Evolutionary conservation across 2,113 vertebrate species (phyloP).

Genomic region (Formicarius rufipectus): DNA sequence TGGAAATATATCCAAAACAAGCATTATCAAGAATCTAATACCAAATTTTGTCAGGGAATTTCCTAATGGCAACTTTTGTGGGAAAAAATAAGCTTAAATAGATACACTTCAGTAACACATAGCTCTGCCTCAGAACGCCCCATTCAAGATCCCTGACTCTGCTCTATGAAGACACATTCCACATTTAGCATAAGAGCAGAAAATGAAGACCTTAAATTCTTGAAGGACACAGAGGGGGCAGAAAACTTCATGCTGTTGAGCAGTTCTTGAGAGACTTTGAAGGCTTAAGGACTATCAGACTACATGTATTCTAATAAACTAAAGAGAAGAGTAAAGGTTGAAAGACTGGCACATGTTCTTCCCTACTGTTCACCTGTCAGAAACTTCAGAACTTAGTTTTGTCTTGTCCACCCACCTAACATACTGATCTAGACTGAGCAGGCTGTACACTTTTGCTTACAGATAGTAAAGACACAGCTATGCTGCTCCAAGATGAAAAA

Average conservation of each 20-base stretch:
- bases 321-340: background rate
- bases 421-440: background rate
- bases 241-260: background rate
- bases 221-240: background rate
- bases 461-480: background rate
- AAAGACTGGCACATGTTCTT: background rate
- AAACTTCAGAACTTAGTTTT: background rate
- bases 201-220: background rate
- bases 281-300: background rate
- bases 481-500: background rate
- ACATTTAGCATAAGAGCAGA: background rate
- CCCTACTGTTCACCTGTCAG: background rate
- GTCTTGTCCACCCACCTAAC: background rate
- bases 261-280: background rate
- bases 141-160: background rate
- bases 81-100: background rate
- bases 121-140: background rate
- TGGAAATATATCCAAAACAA: background rate
- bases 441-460: background rate
- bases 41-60: background rate
- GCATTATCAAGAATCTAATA: background rate
- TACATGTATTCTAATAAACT: background rate
- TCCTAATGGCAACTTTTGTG: background rate
- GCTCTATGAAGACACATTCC: background rate
- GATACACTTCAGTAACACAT: background rate